Evolutionary conservation across 2,113 vertebrate species (phyloP), one percentile per base, ranked within the genome.

Genomic region (Donacobius atricapilla): DNA sequence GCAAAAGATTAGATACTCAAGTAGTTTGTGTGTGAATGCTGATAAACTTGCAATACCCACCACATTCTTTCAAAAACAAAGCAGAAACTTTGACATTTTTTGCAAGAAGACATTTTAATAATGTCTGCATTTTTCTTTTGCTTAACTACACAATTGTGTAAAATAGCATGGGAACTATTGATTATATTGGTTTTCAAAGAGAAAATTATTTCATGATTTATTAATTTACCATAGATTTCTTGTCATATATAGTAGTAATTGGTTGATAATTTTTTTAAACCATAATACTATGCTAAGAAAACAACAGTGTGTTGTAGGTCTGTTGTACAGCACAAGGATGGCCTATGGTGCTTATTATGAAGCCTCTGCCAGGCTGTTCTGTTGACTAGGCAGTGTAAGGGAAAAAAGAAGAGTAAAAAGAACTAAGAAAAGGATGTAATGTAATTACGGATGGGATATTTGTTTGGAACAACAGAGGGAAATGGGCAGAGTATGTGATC

Each of bases 41-140:
- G 28, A 89, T 80, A 87, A 94, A 88, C 65, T 89, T 58, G 42
- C 80, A 83, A 94, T 95, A 90, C 69, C 45, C 66, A 93, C 76
- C n/a, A 2, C 37, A 83, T 85, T 45, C 71, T 75, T 94, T 80
- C 24, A 83, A 79, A 83, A 89, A 63, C 50, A 89, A 89, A 73
- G 51, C 42, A 63, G 56, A 63, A 93, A 95, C 75, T 89, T 77
- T 10, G 44, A 56, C 15, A 13, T 88, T 89, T 85, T 93, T 33
- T 66, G 40, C 44, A 44, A 66, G 28, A 19, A 61, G 68, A 35
- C 33, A 27, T 90, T 94, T 91, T 72, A 89, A 80, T 65, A 87
- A 45, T 2, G 3, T 79, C 82, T 85, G 35, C 25, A 50, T 96
- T 95, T 82, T 95, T 90, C 82, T 84, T 89, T 84, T 93, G 39